Conservation (phyloP, 1,140 invertebrate genomes). For the Drosophila tani region DNA sequence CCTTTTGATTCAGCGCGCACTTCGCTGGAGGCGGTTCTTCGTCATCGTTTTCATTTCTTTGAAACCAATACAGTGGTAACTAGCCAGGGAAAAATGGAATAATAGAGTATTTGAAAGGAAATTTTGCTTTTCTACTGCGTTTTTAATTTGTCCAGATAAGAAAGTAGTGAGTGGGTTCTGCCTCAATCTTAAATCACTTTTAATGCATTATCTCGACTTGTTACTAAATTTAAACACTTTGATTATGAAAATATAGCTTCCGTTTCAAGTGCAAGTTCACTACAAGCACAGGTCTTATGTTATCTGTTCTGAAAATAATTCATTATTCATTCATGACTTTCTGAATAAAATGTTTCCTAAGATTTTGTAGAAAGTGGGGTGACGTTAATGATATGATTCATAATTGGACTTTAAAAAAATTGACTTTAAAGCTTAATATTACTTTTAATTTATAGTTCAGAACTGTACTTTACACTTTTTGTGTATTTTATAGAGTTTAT, state of each 20-base stretch:
- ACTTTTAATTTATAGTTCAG: too few relatives aligned
- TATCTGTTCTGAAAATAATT: background rate
- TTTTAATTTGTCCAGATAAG: background rate
- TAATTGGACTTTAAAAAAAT: too few relatives aligned
- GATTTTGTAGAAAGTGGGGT: background rate
- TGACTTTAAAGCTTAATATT: too few relatives aligned
- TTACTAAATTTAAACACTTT: background rate
- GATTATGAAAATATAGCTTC: conserved; percentile 17
- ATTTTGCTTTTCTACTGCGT: background rate
- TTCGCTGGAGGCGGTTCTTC: conserved; percentile 16
- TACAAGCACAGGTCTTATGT: background rate
- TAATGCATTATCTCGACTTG: background rate
- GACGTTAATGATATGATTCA: too few relatives aligned
- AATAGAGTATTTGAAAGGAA: background rate
- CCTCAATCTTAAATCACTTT: background rate
- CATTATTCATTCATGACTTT: background rate
- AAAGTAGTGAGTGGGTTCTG: background rate
- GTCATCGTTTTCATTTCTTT: conserved; percentile 14
- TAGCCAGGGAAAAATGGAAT: background rate
- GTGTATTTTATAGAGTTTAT: background rate
- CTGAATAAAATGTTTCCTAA: background rate
- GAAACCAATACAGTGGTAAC: background rate
- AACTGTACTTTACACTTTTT: background rate
- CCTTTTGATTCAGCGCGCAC: conserved; percentile 23
- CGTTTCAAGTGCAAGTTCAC: conserved; percentile 1